Percentiles rank a stretch among this genome's conserved stretches.
Conservation (phyloP, 2,888 invertebrate genomes). For the Drosophila hamatofila region DNA sequence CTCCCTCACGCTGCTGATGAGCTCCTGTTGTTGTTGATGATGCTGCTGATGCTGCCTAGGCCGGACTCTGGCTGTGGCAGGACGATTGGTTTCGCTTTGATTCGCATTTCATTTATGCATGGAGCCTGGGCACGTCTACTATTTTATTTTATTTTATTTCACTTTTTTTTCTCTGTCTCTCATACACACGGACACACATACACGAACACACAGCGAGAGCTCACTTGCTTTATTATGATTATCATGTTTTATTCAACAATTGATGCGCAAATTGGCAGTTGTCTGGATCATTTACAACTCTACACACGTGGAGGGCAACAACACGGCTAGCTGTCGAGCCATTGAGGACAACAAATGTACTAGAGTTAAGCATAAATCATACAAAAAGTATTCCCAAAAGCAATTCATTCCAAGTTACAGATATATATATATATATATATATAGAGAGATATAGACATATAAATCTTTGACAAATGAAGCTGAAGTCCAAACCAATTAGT, state of each 20-base stretch:
- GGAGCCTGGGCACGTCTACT: constrained; percentile 55
- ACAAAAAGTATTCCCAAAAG: constrained; percentile 37
- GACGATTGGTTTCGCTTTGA: constrained; percentile 79
- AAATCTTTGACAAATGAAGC: not conserved
- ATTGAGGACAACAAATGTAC: constrained; percentile 8
- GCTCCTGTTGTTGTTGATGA: constrained; percentile 22
- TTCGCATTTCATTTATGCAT: constrained; percentile 79
- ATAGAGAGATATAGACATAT: not conserved
- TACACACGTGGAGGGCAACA: constrained; percentile 61
- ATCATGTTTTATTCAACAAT: constrained; percentile 82
- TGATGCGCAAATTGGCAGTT: constrained; percentile 81
- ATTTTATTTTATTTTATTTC: constrained; percentile 70
- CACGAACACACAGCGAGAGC: not conserved
- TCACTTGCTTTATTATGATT: constrained; percentile 72
- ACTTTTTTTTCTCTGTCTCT: constrained; percentile 1
- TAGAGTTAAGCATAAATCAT: constrained; percentile 40
- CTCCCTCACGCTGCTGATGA: constrained; percentile 19
- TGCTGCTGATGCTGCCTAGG: constrained; percentile 25
- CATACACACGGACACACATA: not conserved
- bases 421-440: not conserved
- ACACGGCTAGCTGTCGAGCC: constrained; percentile 11
- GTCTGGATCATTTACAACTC: constrained; percentile 81
- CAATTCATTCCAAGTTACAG: not conserved
- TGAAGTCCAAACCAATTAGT: not conserved
- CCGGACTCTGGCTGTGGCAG: constrained; percentile 43